phyloP scores from a whole-genome alignment of 2,113 vertebrate genomes.

The Trematomus loennbergii region DNA sequence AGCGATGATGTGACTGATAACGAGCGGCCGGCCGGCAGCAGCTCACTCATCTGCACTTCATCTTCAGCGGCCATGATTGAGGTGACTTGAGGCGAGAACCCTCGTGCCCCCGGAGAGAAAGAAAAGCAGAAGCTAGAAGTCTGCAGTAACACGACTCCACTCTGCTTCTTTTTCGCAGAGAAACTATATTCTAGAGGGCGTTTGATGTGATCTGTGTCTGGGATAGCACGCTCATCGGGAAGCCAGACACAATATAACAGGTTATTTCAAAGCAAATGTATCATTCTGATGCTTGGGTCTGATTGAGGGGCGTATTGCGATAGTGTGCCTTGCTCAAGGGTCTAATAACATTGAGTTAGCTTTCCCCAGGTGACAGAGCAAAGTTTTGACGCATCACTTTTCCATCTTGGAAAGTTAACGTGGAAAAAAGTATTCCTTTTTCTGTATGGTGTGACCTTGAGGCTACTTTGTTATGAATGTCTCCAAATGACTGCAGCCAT shows the following conservation, averaged over 20 bases:
- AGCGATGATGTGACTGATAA: conserved; percentile 36
- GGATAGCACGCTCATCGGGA: background rate
- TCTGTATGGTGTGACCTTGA: conserved; percentile 24
- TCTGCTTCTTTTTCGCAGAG: conserved; percentile 20
- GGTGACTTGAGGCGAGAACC: conserved; percentile 31
- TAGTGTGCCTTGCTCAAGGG: conserved; percentile 54
- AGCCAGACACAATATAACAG: conserved; percentile 21
- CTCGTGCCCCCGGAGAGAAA: conserved; percentile 19
- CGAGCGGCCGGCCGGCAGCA: conserved; percentile 3
- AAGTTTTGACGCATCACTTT: conserved; percentile 18
- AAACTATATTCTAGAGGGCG: background rate
- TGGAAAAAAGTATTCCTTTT: conserved; percentile 6
- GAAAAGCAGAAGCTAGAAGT: conserved; percentile 13
- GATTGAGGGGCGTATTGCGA: background rate
- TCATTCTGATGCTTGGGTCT: conserved; percentile 26
- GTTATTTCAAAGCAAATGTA: conserved; percentile 18
- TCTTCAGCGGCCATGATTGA: conserved; percentile 34
- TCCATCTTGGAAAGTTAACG: conserved; percentile 10
- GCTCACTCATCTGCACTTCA: conserved; percentile 33
- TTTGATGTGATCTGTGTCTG: conserved; percentile 18
- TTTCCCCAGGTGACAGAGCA: conserved; percentile 20
- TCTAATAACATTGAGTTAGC: conserved; percentile 55
- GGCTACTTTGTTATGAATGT: conserved; percentile 49
- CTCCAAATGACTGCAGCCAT: conserved; percentile 25
- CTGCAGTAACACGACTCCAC: conserved; percentile 10